Percentiles rank a stretch among this genome's conserved stretches.
Evolutionary conservation across 2,888 invertebrate species (phyloP).

Genomic region (Biston betularia): DNA sequence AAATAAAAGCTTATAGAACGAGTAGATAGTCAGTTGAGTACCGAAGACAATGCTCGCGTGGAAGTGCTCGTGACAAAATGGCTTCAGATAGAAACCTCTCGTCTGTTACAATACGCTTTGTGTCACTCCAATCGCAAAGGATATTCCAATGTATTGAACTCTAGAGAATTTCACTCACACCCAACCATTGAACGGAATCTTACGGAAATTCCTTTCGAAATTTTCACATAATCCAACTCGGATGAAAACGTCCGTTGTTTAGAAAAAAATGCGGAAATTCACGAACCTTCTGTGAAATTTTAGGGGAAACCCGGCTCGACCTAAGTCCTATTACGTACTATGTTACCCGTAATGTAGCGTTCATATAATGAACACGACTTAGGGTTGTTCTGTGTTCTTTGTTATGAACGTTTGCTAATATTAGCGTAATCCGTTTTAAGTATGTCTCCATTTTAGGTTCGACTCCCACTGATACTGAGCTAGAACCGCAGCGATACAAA

Average conservation of each 20-base stretch:
- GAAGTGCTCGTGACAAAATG: conserved; percentile 69
- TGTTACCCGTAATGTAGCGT: conserved; percentile 19
- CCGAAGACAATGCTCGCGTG: conserved; percentile 66
- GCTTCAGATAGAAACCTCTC: conserved; percentile 68
- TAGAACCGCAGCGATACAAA: too few relatives aligned
- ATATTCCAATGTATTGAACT: conserved; percentile 81
- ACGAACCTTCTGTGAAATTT: conserved; percentile 53
- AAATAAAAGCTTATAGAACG: conserved; percentile 41
- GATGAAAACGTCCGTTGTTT: conserved; percentile 61
- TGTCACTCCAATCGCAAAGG: conserved; percentile 80
- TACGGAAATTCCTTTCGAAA: conserved; percentile 63
- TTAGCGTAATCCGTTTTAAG: conserved; percentile 10
- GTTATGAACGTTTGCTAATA: conserved; percentile 19
- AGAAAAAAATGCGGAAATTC: conserved; percentile 61
- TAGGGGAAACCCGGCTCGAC: conserved; percentile 46
- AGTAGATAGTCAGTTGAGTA: conserved; percentile 40
- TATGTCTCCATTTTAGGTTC: not conserved
- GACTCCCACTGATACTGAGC: too few relatives aligned
- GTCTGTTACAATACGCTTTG: conserved; percentile 79
- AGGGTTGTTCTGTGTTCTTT: not conserved
- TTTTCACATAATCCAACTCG: conserved; percentile 67
- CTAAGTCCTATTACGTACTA: conserved; percentile 33
- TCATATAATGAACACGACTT: conserved; percentile 17
- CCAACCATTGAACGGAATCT: conserved; percentile 62
- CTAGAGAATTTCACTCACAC: conserved; percentile 73